Base-by-base conservation (phyloP, 2,113 vertebrate genomes). In the Rattus rattus region DNA sequence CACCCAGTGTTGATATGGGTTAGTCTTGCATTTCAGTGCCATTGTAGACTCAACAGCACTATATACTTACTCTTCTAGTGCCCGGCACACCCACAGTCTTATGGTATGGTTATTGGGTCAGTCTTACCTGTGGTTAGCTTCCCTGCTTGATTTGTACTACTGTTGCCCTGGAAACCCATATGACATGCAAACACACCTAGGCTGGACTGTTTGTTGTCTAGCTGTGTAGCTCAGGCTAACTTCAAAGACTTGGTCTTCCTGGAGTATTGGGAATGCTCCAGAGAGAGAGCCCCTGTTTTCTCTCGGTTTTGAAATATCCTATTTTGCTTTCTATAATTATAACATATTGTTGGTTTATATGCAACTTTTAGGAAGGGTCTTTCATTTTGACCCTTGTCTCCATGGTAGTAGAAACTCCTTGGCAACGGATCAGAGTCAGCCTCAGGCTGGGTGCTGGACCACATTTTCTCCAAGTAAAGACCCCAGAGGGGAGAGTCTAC, bases 281-380 rank as follows among this genome's bases (percentile, higher is more conserved):
- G 43, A 43, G 43, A 43, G 43, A 43, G 43, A 43, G 43, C 43
- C 43, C 43, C 7, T 28, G 4, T 22, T 88, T 33, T 8, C 33
- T n/a, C 28, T 4, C 81, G 36, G 28, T 16, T 94, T 70, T 81
- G 86, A 20, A 69, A 73, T 76, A 90, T 52, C 30, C 76, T 76
- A 61, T 39, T 92, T 96, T 93, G 7, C 43, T 94, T 81, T 85
- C 63, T 95, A 0, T 69, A 90, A 86, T 84, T 88, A 88, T 93
- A 73, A 65, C 20, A 83, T 33, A 26, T 26, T 94, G 0, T 89
- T 33, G 70, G 30, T 95, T 72, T 84, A 52, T 65, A 81, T 95
- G 86, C n/a, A 89, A 16, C 72, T 79, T 95, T 95, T 79, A 43
- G 43, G 43, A 43, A 43, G 43, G 43, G 43, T 54, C 47, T 93